Base-by-base conservation (phyloP, 2,888 invertebrate species). In the Heteropelma amictum region DNA sequence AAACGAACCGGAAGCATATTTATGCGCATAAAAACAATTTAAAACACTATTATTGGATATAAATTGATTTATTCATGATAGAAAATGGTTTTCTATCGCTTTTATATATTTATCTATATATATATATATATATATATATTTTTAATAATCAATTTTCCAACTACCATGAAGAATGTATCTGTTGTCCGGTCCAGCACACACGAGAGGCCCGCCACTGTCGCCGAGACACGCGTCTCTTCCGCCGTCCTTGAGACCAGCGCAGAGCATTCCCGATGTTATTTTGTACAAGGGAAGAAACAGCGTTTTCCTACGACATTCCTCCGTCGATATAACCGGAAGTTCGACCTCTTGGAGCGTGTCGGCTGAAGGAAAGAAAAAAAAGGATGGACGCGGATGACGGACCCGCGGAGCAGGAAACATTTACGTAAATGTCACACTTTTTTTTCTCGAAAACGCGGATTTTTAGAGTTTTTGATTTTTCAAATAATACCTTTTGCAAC, bases 281-380 rank as follows among this genome's bases (percentile, higher is more conserved):
- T 93, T 92, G 88, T 95, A 95, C 54, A 95, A 90, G 12, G 95
- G 94, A 79, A 95, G 90, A 82, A 95, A 93, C 0, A 95, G 89
- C 19, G 95, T 95, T 79, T 94, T 91, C 54, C 93, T 93, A 21
- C 94, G 91, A 83, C 95, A 95, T 85, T 95, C 95, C 60, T 92
- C 92, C 3, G 95, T 95, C 65, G 95, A 94, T 80, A 95, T 95
- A 69, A 95, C 92, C 5, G 95, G 95, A 81, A 95, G 90, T 86
- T 95, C 93, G 38, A 95, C 95, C 88, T 95, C 95, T 91, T 95
- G 95, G 1, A 95, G 89, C 0, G 95, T 95, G 86, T 95, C 95
- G 82, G 95, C 95, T 95, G 88, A 4, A 5, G 14, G 12, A 8
- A 17, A 3, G 12, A 5, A 19, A 45, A 19, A 19, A 45, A 45